Conservation (phyloP, 2,113 vertebrate species). For the Pandion haliaetus region DNA sequence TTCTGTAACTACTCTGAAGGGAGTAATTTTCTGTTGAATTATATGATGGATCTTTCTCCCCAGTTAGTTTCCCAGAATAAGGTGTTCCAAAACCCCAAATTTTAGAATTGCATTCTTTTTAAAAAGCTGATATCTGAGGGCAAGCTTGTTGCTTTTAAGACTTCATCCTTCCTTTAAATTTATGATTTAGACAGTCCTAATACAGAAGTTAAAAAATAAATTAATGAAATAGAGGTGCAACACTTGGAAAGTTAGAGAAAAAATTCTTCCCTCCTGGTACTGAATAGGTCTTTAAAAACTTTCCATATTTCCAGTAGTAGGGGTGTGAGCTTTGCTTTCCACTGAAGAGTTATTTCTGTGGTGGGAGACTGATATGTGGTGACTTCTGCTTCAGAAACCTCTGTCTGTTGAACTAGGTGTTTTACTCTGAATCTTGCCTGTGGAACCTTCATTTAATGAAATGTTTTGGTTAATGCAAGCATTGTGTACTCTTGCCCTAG, state of each 20-base stretch:
- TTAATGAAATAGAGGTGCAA: slow-evolving; percentile 15
- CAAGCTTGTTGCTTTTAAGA: background rate
- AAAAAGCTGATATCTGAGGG: background rate
- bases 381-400: slow-evolving; percentile 2
- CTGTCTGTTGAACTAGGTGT: background rate
- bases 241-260: background rate
- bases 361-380: background rate
- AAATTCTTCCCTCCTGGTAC: background rate
- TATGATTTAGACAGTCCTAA: background rate
- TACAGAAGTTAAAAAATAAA: background rate
- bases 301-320: background rate
- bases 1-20: background rate
- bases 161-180: background rate
- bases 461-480: slow-evolving; percentile 1
- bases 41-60: background rate
- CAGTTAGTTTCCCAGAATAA: background rate
- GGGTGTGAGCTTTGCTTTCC: slow-evolving; percentile 48
- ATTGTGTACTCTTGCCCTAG: background rate
- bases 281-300: slow-evolving; percentile 17
- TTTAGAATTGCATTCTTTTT: background rate
- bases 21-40: background rate
- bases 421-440: background rate
- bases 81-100: background rate
- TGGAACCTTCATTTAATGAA: background rate
- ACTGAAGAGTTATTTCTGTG: slow-evolving; percentile 26